Base-by-base conservation (phyloP, 2,888 invertebrate species). In the Crematogaster levior region DNA sequence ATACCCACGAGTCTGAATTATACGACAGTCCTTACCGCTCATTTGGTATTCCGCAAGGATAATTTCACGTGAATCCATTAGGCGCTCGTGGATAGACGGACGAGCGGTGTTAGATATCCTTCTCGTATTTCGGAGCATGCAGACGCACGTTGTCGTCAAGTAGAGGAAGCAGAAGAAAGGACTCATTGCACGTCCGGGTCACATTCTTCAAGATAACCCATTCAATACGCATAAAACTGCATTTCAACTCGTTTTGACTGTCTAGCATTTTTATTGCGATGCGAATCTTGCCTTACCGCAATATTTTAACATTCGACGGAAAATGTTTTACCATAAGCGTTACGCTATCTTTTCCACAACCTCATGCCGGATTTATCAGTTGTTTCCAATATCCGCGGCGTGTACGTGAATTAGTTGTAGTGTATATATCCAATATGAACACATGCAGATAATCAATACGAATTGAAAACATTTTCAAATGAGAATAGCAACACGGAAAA, bases 11-110 rank as follows among this genome's bases (percentile, higher is more conserved):
- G 85, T 53, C 89, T 90, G 90, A 90, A 88, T 90, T 90, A 91
- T 90, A 90, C 90, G 90, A 85, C 90, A 86, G 84, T 83, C 81
- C 90, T 88, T 89, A 90, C 90, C 90, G 89, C 88, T 90, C 91
- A 90, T 91, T 91, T 86, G 83, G 90, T 91, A 91, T 91, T 91
- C 91, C 85, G 85, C 87, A 85, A 89, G 90, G 89, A 91, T 91
- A 90, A 91, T 91, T 90, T 90, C 86, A 82, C 87, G 79, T 63
- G 90, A 90, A 91, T 91, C 89, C 90, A 91, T 91, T 91, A 89
- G 82, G 83, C 79, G 66, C 56, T 68, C 53, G 77, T 56, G 43
- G 18, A 46, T 18, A 68, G 48, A 66, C 46, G 80, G 43, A 63
- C 63, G 73, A 81, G 72, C 60, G 82, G 85, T 83, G 88, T 89